These are phyloP conservation scores for Uria lomvia DNA, from an alignment of 2,113 vertebrate genomes.

Conservation along the genomic window DNA sequence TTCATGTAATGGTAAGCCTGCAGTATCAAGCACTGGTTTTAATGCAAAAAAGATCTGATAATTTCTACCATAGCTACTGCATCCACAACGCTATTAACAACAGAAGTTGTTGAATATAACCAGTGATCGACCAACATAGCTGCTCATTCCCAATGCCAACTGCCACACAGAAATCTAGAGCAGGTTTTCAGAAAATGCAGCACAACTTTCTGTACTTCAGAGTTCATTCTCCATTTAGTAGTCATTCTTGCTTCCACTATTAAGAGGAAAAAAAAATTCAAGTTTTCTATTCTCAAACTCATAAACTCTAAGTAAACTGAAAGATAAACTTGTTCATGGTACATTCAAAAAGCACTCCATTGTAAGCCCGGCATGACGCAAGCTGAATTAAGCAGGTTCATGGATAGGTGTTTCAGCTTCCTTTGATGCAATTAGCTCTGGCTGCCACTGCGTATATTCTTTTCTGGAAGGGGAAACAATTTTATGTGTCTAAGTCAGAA, in stretches of 20 bases:
- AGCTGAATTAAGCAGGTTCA: neutral
- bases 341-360: neutral
- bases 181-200: neutral
- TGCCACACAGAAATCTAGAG: neutral
- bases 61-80: neutral
- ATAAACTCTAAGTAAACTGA: neutral
- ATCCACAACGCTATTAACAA: neutral
- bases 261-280: neutral
- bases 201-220: neutral
- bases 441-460: neutral
- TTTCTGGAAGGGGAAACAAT: neutral
- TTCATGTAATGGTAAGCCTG: neutral
- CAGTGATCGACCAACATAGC: accelerated
- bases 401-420: neutral
- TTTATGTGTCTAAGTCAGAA: neutral
- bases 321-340: neutral
- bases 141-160: neutral
- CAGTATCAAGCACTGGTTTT: neutral
- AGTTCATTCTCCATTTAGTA: neutral
- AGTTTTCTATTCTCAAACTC: neutral
- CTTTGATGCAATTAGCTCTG: neutral
- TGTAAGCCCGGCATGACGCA: neutral
- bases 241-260: neutral
- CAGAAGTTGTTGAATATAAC: neutral
- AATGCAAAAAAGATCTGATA: neutral